Base-by-base conservation (phyloP, 2,113 vertebrate species). In the Rhinopomastus cyanomelas region DNA sequence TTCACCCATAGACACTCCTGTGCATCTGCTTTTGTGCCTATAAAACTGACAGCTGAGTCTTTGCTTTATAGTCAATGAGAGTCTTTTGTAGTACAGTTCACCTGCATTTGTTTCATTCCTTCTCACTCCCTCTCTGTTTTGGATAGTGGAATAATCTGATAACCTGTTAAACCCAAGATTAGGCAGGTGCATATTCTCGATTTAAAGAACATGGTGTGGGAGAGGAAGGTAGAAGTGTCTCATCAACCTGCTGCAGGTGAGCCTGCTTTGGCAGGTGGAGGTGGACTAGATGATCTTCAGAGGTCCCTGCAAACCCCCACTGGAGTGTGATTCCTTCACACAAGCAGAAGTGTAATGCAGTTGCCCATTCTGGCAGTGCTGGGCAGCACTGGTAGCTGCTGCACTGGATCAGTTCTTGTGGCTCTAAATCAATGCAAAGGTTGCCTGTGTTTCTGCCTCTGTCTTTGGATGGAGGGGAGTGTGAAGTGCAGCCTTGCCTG, bases 341-440 rank as follows among this genome's bases (percentile, higher is more conserved):
- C 0, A 44, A 60, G 71, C 46, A 26, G 49, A 30, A 34, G 48
- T 7, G 42, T 0, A 0, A 6, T 2, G 2, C 0, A 0, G n/a
- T 71, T 71, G 13, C n/a, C 39, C 3, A 8, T 85, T 84, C 26
- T 0, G 0, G 59, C 0, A 0, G 26, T 44, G 18, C n/a, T 86
- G 67, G 61, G 16, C 51, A 66, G 34, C 11, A 10, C 22, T 66
- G 42, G 21, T 20, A 59, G 30, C 69, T 25, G 15, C 3, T 0
- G 23, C 39, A 26, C 16, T 11, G 52, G 22, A 20, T 68, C 17
- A 6, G 16, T 69, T 67, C 30, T 78, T 82, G 46, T 76, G 29
- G 30, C 36, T 66, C 66, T 53, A 22, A 39, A 71, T 66, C 1
- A 1, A 4, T 60, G 49, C 4, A 2, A 7, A 60, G 49, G 26